phyloP scores from a whole-genome alignment of 2,113 vertebrate species.

The Astur gentilis region DNA sequence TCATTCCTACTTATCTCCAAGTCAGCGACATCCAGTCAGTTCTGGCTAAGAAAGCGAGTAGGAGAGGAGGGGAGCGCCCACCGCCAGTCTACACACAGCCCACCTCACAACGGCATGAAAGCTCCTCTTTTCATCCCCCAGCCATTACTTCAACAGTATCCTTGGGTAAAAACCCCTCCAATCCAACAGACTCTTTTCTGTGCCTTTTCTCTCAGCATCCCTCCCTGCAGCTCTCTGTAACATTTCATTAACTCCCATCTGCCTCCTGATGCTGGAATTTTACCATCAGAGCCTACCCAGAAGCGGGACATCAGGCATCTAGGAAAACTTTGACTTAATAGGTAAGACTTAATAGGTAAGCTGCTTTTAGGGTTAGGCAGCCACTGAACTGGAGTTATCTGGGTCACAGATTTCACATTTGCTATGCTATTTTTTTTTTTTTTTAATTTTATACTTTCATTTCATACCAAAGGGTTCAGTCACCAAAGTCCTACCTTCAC shows the following conservation, averaged over 20 bases:
- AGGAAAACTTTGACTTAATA: neutral
- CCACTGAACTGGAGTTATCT: neutral
- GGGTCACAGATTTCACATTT: neutral
- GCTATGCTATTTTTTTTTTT: neutral
- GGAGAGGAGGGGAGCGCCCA: neutral
- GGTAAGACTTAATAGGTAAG: neutral
- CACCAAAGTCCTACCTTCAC: neutral
- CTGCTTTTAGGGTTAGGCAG: neutral
- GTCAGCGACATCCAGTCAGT: neutral
- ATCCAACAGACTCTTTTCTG: neutral
- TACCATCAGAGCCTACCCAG: neutral
- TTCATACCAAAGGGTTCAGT: neutral
- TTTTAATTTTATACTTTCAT: neutral
- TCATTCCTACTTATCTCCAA: neutral
- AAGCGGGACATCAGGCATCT: neutral
- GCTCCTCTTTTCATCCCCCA: neutral
- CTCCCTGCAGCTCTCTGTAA: neutral
- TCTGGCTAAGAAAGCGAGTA: neutral
- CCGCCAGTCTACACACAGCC: neutral
- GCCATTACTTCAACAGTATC: neutral
- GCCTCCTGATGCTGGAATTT: neutral
- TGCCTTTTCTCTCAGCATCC: neutral
- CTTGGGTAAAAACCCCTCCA: neutral
- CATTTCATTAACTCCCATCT: neutral
- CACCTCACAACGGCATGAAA: neutral